phyloP scores from a whole-genome alignment of 2,113 vertebrate genomes.

The Propithecus coquereli region DNA sequence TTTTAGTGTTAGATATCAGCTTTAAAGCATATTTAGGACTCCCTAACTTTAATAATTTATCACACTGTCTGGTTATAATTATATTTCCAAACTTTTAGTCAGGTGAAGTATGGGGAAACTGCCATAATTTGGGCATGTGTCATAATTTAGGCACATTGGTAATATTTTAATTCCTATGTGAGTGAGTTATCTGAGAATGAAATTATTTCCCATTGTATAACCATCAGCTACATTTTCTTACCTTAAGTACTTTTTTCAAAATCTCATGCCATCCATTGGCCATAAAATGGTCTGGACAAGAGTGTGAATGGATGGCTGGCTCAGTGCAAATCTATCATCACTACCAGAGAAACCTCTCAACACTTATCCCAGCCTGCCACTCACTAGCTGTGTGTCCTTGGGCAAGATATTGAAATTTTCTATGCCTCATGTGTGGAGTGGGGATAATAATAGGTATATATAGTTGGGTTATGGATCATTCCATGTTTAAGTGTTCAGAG shows the following conservation, averaged over 20 bases:
- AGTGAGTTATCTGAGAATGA: background rate
- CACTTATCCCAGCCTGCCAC: background rate
- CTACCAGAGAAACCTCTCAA: background rate
- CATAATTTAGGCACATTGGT: background rate
- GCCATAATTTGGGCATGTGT: background rate
- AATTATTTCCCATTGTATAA: background rate
- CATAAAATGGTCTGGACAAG: background rate
- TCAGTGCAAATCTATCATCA: background rate
- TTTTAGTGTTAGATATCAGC: background rate
- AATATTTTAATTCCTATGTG: conserved; percentile 16
- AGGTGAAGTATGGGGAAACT: background rate
- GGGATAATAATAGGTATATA: background rate
- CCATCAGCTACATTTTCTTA: conserved; percentile 27
- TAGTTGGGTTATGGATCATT: background rate
- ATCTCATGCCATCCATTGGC: background rate
- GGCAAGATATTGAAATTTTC: background rate
- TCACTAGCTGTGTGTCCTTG: background rate
- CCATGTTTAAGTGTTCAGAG: background rate
- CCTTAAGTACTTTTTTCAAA: background rate
- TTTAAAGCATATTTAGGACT: conserved; percentile 1
- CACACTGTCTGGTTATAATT: background rate
- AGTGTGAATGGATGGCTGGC: background rate
- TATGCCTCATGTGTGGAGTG: background rate
- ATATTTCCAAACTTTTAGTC: background rate
- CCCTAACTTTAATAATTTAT: background rate